These are phyloP conservation scores for Steinernema hermaphroditum DNA, from an alignment of 2,888 invertebrate species.

Conservation along the genomic window DNA sequence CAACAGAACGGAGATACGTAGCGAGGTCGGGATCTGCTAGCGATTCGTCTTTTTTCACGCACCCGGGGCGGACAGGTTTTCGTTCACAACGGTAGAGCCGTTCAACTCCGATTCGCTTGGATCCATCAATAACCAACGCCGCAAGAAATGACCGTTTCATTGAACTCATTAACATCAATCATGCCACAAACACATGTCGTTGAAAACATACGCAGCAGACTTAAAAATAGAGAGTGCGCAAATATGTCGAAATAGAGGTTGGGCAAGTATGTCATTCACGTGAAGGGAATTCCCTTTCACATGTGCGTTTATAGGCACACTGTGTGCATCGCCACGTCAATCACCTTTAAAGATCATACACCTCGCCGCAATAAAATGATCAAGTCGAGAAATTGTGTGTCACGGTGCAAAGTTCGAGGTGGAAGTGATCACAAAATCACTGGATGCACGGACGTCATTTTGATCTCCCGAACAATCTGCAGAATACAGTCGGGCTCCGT, in stretches of 20 bases:
- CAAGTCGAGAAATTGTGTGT: constrained; percentile 11
- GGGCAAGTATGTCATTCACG: background rate
- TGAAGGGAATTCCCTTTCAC: constrained; percentile 25
- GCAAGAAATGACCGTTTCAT: background rate
- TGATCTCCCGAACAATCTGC: too few relatives aligned
- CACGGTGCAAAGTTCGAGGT: background rate
- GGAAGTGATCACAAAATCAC: background rate
- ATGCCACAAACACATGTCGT: background rate
- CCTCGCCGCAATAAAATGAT: background rate
- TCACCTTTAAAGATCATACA: constrained; percentile 29
- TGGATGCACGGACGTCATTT: background rate
- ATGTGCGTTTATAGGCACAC: background rate
- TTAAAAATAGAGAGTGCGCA: background rate
- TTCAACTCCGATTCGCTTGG: constrained; percentile 10
- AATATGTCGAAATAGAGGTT: background rate
- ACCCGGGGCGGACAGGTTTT: constrained; percentile 8
- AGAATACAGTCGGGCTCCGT: too few relatives aligned
- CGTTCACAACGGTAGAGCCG: background rate
- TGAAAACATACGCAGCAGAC: background rate
- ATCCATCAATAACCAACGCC: background rate
- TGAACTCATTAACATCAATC: background rate
- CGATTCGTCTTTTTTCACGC: background rate
- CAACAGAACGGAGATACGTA: background rate
- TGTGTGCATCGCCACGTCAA: constrained; percentile 14
- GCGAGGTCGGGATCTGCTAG: constrained; percentile 16